Percentiles rank a stretch among this genome's conserved stretches.
Conservation (phyloP, 1,140 invertebrate species). For the Bombus terrestris region DNA sequence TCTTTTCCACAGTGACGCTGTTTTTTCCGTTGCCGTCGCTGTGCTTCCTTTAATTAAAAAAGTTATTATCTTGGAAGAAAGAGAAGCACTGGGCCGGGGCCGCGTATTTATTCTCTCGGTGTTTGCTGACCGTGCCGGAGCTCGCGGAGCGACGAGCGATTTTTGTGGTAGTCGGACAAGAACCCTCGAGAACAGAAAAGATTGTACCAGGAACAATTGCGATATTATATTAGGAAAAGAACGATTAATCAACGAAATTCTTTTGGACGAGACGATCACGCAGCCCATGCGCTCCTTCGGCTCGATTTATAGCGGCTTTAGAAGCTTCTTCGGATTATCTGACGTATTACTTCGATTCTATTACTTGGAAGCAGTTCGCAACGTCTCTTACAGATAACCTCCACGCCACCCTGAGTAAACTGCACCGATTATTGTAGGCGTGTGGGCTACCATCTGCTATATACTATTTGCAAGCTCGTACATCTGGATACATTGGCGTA, state of each 20-base stretch:
- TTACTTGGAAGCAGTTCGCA: conserved; percentile 7
- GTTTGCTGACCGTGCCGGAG: conserved; percentile 34
- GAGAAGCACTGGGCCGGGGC: background rate
- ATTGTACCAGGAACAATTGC: background rate
- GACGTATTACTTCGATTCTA: conserved; percentile 34
- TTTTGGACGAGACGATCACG: background rate
- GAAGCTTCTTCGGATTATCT: background rate
- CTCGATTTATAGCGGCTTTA: background rate
- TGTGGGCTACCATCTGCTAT: conserved; percentile 62
- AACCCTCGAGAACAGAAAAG: background rate
- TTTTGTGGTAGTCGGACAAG: background rate
- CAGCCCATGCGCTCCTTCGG: background rate
- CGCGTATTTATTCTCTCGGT: conserved; percentile 39
- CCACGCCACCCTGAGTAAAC: conserved; percentile 43
- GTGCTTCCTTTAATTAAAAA: conserved; percentile 64
- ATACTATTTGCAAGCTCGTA: conserved; percentile 59
- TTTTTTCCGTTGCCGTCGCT: background rate
- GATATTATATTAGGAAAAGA: background rate
- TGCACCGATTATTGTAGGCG: conserved; percentile 58
- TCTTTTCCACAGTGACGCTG: background rate
- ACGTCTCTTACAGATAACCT: conserved; percentile 48
- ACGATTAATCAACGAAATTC: conserved; percentile 7
- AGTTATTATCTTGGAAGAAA: conserved; percentile 55
- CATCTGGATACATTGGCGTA: conserved; percentile 55
- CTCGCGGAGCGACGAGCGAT: background rate